These are phyloP conservation scores for Sussaba pulchella DNA, from an alignment of 2,888 invertebrate species.

Conservation along the genomic window DNA sequence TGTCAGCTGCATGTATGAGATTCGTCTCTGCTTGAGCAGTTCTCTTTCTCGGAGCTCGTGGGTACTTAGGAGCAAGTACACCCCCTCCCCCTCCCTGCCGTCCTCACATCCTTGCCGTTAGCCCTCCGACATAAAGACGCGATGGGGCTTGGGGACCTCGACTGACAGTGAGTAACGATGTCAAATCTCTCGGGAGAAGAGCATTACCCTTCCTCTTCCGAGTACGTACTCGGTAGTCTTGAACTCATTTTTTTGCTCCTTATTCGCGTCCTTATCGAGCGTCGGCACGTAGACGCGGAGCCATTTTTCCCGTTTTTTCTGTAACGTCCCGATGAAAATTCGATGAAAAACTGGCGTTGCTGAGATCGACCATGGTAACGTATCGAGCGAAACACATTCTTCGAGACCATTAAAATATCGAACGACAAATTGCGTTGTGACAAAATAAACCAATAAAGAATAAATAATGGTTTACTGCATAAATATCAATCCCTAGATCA, in stretches of 20 bases:
- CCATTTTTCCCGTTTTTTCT: neutral
- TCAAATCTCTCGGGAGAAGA: conserved; percentile 17
- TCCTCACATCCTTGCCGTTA: too few species aligned
- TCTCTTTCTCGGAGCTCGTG: conserved; percentile 3
- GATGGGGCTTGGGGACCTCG: conserved; percentile 34
- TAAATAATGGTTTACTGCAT: too few species aligned
- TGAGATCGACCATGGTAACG: neutral
- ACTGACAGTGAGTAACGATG: conserved; percentile 46
- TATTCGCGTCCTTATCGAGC: conserved; percentile 23
- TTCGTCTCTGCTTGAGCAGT: conserved; percentile 16
- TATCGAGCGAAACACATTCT: too few species aligned
- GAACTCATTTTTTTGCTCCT: neutral
- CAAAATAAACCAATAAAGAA: too few species aligned
- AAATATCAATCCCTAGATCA: too few species aligned
- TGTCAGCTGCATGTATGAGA: neutral
- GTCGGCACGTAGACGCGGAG: conserved; percentile 7
- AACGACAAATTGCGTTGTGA: too few species aligned
- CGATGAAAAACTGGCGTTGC: neutral
- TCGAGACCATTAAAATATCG: too few species aligned
- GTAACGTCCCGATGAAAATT: conserved; percentile 4
- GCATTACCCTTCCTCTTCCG: conserved; percentile 28
- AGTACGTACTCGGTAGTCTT: conserved; percentile 16
- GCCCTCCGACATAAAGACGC: conserved; percentile 18
- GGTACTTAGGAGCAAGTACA: neutral
- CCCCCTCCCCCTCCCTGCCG: neutral